phyloP scores from a whole-genome alignment of 2,888 invertebrate genomes.

The Cephus pulcher region DNA sequence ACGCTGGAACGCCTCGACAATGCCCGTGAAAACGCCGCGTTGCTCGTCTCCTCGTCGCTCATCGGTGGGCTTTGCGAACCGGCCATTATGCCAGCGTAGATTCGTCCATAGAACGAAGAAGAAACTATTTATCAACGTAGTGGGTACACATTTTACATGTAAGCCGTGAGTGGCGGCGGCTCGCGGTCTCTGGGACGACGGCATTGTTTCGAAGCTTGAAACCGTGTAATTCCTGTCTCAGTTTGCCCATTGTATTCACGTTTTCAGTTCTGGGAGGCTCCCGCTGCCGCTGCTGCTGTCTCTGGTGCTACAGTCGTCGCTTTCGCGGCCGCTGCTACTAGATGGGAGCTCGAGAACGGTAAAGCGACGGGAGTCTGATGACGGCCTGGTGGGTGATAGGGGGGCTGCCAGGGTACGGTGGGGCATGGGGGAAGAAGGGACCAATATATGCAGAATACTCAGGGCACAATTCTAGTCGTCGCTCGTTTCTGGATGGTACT shows the following conservation, averaged over 20 bases:
- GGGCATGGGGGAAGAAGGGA: neutral
- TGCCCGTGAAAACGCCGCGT: neutral
- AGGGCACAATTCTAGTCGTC: neutral
- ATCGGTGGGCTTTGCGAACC: neutral
- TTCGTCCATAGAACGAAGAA: constrained; percentile 28
- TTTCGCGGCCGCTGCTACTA: neutral
- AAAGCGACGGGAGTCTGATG: neutral
- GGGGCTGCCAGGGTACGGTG: neutral
- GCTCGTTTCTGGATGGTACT: neutral
- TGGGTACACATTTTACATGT: constrained; percentile 36
- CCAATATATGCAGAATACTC: neutral
- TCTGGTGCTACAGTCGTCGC: constrained; percentile 7
- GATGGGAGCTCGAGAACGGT: neutral
- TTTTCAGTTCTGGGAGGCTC: constrained; percentile 20
- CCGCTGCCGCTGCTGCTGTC: constrained; percentile 6
- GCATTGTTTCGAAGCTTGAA: constrained; percentile 43
- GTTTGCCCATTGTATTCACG: constrained; percentile 14
- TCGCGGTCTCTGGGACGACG: constrained; percentile 10
- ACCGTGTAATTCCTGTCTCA: constrained; percentile 12
- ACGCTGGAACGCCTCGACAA: neutral
- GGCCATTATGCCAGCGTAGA: neutral
- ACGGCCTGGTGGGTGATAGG: neutral
- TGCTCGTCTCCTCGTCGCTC: neutral
- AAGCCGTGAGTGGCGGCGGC: constrained; percentile 32
- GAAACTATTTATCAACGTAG: constrained; percentile 46